Evolutionary conservation across 2,888 invertebrate genomes (phyloP), one percentile per base, ranked within the genome.

Genomic region (Agriopis marginaria): DNA sequence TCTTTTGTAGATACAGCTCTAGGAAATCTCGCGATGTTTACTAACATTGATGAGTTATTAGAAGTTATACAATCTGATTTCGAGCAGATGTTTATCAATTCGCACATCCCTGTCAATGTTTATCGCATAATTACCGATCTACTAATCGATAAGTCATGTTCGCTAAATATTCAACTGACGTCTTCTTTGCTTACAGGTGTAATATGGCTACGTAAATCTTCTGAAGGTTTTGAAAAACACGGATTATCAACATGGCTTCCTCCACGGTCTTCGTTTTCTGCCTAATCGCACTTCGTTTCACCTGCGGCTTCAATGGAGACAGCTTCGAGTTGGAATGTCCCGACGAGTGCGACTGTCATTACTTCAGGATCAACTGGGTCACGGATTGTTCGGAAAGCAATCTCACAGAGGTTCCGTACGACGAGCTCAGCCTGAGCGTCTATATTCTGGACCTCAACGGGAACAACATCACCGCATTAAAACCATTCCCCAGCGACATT

Each of bases 371-470:
- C 80, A 96, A 97, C 89, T 97, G 96, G 96, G 96, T 97, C 79
- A 96, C 96, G 2, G 97, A 97, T 82, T 97, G 97, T 80, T 97
- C 97, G 0, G 96, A 96, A 80, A 96, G 96, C 88, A 96, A 96
- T 87, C 93, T 97, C 67, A 96, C 96, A 0, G 94, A 95, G 71
- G 95, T 97, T 42, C 96, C 96, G 0, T 95, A 96, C 81, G 95
- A 96, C 64, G 96, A 96, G 79, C 94, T 97, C 68, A 96, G 96
- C 80, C 92, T 94, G 50, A 96, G 96, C 82, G 96, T 96, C 58
- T 97, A 97, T 88, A 93, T 96, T 72, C 88, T 97, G 75, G 96
- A 97, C 78, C 90, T 97, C 86, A 96, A 96, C 82, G 96, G 96
- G 51, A 97, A 97, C 84, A 95, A 95, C 75, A 95, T 97, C 74